These are phyloP conservation scores for Labeo calbasu DNA, from an alignment of 2,797 vertebrate genomes.

Conservation along the genomic window DNA sequence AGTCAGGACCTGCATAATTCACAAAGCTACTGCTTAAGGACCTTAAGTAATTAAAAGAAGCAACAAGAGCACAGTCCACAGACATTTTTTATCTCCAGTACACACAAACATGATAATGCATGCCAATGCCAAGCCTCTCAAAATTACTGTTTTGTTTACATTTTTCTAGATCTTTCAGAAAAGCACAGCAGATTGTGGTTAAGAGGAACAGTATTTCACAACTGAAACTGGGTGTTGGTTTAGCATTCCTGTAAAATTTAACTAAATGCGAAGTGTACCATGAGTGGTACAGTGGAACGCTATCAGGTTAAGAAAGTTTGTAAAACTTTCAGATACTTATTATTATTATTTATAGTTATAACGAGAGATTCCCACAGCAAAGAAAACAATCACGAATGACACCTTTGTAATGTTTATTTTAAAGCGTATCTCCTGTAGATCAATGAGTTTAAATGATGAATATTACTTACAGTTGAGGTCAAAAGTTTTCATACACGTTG, in stretches of 20 bases:
- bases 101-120: neutral
- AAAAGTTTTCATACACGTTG: too few relatives aligned
- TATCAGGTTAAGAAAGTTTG: neutral
- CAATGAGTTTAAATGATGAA: neutral
- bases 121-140: neutral
- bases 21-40: constrained; percentile 45
- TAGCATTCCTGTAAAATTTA: too few relatives aligned
- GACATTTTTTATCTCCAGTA: constrained; percentile 24
- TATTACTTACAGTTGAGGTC: neutral
- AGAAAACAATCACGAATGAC: neutral
- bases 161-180: neutral
- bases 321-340: neutral
- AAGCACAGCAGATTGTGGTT: neutral
- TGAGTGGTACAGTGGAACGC: too few relatives aligned
- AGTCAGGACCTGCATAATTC: constrained; percentile 53
- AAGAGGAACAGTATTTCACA: neutral
- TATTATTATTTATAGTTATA: neutral
- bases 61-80: constrained; percentile 55
- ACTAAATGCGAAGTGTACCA: too few relatives aligned
- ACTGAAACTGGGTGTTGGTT: neutral
- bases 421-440: neutral
- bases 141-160: neutral
- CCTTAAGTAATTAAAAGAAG: constrained; percentile 52
- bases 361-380: neutral
- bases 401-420: neutral